Percentiles rank a stretch among this genome's conserved stretches.
phyloP scores from a whole-genome alignment of 2,113 vertebrate genomes.

The Salvator merianae region DNA sequence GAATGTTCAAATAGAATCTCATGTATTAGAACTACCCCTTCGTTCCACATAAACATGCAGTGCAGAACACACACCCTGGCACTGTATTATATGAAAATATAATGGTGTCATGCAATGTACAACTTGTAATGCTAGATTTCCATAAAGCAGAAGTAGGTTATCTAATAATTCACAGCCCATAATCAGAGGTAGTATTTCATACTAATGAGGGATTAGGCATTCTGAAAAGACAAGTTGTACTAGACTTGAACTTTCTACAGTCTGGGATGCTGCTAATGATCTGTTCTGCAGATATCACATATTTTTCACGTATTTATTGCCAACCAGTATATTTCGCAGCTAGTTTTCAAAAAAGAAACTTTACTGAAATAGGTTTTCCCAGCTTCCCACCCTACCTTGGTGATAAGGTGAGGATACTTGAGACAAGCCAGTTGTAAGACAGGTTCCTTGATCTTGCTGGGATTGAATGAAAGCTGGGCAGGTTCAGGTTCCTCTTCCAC shows the following conservation, averaged over 20 bases:
- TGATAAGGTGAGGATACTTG: constrained; percentile 91
- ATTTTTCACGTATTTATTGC: neutral
- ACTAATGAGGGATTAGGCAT: neutral
- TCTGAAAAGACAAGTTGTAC: neutral
- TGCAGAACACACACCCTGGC: neutral
- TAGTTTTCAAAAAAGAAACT: neutral
- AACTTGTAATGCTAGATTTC: neutral
- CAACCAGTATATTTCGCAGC: neutral
- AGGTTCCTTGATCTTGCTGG: constrained; percentile 77
- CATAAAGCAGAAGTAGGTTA: neutral
- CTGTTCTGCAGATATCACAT: neutral
- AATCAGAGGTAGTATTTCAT: neutral
- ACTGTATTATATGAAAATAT: neutral
- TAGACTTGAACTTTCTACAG: neutral
- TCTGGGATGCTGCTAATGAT: neutral
- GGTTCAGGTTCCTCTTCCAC: constrained; percentile 91
- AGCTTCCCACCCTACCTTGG: constrained; percentile 82
- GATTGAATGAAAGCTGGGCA: constrained; percentile 68
- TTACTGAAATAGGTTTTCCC: too few species aligned
- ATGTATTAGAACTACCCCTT: neutral
- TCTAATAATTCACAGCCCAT: neutral
- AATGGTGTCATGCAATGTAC: neutral
- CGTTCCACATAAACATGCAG: neutral
- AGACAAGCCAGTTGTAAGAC: constrained; percentile 88
- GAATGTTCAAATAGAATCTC: neutral